A percentile compares a stretch with the other conserved stretches of the same genome.
Evolutionary conservation across 1,140 invertebrate genomes (phyloP).

Genomic region (Leptinotarsa lineolata): DNA sequence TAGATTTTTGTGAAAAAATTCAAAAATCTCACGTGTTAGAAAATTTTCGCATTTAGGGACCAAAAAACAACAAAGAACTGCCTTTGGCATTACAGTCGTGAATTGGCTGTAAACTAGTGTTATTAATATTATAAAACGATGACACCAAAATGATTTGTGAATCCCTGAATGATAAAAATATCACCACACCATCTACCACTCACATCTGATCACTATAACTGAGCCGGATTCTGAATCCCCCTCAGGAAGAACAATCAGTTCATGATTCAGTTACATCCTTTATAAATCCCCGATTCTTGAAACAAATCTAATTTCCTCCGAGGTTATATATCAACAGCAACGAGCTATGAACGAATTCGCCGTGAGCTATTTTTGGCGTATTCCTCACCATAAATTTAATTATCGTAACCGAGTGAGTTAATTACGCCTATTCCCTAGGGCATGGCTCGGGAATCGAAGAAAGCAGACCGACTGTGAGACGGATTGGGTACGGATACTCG

Average conservation of each 20-base stretch:
- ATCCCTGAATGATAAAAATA: no score
- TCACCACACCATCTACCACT: no score
- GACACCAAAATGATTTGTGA: no score
- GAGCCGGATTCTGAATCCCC: no score
- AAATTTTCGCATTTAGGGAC: no score
- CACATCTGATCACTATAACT: no score
- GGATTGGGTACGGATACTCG: not conserved
- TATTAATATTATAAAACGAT: no score
- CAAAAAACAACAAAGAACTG: no score
- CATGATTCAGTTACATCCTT: conserved; percentile 8
- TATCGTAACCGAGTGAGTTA: conserved; percentile 50
- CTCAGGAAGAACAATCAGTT: not conserved
- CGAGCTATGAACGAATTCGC: conserved; percentile 29
- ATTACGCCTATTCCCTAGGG: conserved; percentile 35
- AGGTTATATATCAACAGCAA: conserved; percentile 36
- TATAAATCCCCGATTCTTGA: conserved; percentile 11
- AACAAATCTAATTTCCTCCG: conserved; percentile 39
- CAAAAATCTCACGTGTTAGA: no score
- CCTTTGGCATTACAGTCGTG: no score
- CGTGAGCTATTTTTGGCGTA: conserved; percentile 46
- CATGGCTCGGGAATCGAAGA: not conserved
- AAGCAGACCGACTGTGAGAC: not conserved
- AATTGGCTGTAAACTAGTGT: no score
- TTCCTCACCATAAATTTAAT: conserved; percentile 49
- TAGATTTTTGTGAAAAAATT: no score